These are phyloP conservation scores for Sitobion miscanthi DNA, from an alignment of 1,140 invertebrate species.

Conservation along the genomic window DNA sequence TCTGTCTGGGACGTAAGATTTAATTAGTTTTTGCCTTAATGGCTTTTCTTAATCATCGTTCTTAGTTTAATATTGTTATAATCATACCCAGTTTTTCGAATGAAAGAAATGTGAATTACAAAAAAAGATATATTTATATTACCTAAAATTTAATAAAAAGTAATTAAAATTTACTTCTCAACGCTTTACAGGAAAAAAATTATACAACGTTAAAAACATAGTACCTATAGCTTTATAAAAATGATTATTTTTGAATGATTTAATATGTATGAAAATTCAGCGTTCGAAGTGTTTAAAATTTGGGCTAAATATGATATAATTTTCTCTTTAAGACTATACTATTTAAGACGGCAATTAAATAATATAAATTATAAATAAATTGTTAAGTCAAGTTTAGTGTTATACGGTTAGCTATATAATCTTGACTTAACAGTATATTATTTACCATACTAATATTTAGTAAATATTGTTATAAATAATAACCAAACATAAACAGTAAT, in stretches of 20 bases:
- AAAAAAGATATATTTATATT: slow-evolving; percentile 22
- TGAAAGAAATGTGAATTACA: slow-evolving; percentile 38
- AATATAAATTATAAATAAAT: neutral
- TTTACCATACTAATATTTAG: too few relatives aligned
- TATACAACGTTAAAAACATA: neutral
- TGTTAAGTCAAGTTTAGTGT: neutral
- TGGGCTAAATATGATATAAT: neutral
- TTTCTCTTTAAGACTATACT: neutral
- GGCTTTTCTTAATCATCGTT: slow-evolving; percentile 47
- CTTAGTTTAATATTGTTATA: slow-evolving; percentile 46
- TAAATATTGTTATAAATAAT: neutral
- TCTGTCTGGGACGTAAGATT: slow-evolving; percentile 50
- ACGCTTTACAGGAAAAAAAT: neutral
- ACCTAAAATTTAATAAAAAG: slow-evolving; percentile 11
- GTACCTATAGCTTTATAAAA: neutral
- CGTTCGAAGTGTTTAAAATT: neutral
- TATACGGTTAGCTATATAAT: neutral
- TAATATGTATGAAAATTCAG: neutral
- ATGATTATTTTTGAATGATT: neutral
- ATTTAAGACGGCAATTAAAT: neutral
- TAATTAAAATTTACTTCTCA: slow-evolving; percentile 8
- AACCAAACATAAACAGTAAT: neutral
- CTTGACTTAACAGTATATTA: neutral
- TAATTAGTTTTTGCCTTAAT: slow-evolving; percentile 51
- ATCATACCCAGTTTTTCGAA: slow-evolving; percentile 42